Conservation (phyloP, 2,888 invertebrate species). For the Atherix ibis region DNA sequence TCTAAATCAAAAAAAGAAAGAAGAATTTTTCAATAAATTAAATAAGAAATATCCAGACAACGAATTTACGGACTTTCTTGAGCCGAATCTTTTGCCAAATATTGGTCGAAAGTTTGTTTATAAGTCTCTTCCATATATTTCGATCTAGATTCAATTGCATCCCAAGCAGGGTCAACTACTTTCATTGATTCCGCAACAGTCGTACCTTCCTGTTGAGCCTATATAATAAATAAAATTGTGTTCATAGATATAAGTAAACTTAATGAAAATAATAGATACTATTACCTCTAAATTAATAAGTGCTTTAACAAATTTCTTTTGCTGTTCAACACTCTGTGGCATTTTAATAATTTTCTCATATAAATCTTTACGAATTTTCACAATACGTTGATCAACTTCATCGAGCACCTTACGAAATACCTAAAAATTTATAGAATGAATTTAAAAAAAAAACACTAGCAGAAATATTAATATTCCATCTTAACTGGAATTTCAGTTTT, state of each 20-base stretch:
- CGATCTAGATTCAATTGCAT: constrained; percentile 72
- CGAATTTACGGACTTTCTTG: constrained; percentile 19
- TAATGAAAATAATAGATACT: neutral
- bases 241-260: too few relatives aligned
- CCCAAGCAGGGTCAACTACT: constrained; percentile 87
- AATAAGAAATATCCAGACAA: neutral
- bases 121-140: constrained; percentile 47
- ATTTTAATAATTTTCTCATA: constrained; percentile 72
- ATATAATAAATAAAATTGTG: neutral
- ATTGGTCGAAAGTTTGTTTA: constrained; percentile 28
- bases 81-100: constrained; percentile 22
- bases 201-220: constrained; percentile 26
- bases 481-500: constrained; percentile 73
- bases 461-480: neutral
- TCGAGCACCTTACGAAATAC: constrained; percentile 74
- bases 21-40: too few relatives aligned
- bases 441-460: neutral
- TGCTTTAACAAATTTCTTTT: constrained; percentile 78
- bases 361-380: constrained; percentile 62
- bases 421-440: constrained; percentile 26
- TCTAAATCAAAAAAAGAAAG: constrained; percentile 13
- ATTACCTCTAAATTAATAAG: constrained; percentile 54
- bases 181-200: constrained; percentile 25
- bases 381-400: constrained; percentile 82
- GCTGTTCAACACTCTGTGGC: constrained; percentile 85